These are phyloP conservation scores for Nymphalis c-album DNA, from an alignment of 2,888 invertebrate species.

Conservation along the genomic window DNA sequence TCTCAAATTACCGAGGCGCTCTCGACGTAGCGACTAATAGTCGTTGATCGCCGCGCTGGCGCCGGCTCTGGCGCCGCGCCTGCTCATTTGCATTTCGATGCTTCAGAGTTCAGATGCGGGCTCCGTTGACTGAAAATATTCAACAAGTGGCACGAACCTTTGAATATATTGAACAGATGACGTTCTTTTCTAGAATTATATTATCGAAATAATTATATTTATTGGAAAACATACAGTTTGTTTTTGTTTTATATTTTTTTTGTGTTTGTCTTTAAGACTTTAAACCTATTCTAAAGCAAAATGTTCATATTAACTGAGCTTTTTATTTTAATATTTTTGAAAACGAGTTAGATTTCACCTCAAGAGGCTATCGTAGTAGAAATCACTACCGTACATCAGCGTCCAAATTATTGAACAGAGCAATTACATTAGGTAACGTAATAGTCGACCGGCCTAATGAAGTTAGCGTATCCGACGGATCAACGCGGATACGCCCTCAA, in stretches of 20 bases:
- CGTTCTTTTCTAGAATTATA: neutral
- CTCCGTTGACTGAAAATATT: conserved; percentile 31
- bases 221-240: too few species aligned
- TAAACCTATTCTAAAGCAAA: too few species aligned
- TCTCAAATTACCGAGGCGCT: conserved; percentile 40
- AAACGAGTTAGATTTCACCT: conserved; percentile 4
- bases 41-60: conserved; percentile 50
- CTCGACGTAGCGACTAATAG: conserved; percentile 52
- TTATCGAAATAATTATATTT: too few species aligned
- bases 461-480: conserved; percentile 70
- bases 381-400: conserved; percentile 32
- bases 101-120: conserved; percentile 50
- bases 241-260: too few species aligned
- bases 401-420: conserved; percentile 56
- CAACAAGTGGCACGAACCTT: conserved; percentile 38
- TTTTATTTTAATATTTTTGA: neutral
- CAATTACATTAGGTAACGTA: conserved; percentile 76
- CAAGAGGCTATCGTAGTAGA: conserved; percentile 9
- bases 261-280: too few species aligned
- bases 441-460: conserved; percentile 67
- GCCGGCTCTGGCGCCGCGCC: conserved; percentile 55
- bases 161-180: conserved; percentile 12
- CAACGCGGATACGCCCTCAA: conserved; percentile 65
- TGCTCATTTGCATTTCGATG: conserved; percentile 69
- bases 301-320: neutral